A percentile compares a stretch with the other conserved stretches of the same genome.
These are phyloP conservation scores for Pristiophorus japonicus DNA, from an alignment of 2,113 vertebrate species.

Conservation along the genomic window DNA sequence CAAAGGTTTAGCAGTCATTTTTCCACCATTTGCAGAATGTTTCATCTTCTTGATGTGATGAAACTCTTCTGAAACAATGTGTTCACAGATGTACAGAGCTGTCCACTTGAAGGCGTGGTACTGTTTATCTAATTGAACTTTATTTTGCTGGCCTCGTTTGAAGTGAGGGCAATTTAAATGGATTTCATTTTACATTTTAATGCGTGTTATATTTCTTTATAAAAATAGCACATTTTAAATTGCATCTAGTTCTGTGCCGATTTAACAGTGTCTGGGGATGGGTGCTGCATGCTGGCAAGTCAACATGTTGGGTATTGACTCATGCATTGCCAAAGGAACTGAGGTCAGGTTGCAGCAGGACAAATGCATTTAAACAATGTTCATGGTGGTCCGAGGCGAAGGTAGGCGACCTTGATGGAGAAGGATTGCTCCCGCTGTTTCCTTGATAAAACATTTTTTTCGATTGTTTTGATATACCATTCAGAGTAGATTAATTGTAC, in stretches of 20 bases:
- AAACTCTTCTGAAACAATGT: constrained; percentile 27
- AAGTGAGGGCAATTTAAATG: neutral
- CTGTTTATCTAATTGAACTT: neutral
- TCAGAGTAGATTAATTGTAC: too few species aligned
- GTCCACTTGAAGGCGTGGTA: constrained; percentile 6
- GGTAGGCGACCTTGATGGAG: neutral
- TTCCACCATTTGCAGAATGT: constrained; percentile 2
- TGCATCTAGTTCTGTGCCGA: neutral
- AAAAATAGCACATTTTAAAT: neutral
- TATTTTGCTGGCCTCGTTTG: neutral
- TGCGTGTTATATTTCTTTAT: neutral
- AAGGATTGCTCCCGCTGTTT: neutral
- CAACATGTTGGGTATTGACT: neutral
- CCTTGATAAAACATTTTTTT: neutral
- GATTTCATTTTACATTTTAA: neutral
- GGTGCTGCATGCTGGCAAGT: neutral
- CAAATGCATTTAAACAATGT: neutral
- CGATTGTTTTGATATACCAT: neutral
- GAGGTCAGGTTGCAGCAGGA: neutral
- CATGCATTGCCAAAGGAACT: neutral
- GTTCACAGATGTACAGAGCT: neutral
- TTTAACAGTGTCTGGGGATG: neutral
- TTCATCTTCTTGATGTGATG: neutral
- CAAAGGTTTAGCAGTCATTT: constrained; percentile 6
- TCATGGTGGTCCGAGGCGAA: neutral